Evolutionary conservation across 2,888 invertebrate species (phyloP), one percentile per base, ranked within the genome.

Genomic region (Orthosia gracilis): DNA sequence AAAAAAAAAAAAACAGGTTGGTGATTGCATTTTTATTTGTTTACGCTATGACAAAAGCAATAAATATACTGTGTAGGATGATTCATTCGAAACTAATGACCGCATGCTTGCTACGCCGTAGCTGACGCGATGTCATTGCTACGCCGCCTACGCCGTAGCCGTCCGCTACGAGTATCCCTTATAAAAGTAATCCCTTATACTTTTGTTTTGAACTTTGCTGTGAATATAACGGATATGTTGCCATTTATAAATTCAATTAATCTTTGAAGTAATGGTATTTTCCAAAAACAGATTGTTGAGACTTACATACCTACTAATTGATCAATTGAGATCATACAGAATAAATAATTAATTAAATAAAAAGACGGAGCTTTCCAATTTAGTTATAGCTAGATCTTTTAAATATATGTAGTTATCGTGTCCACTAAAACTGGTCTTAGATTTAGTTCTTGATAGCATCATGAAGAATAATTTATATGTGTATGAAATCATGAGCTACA

Each of bases 31-130:
- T 15, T 31, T 23, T 18, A 12, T 26, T 50, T 62, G n/a, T 13
- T 69, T 17, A n/a, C 12, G 12, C 2, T 55, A 17, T 21, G 17
- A 52, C 26, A 13, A 45, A 18, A 47, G 68, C 11, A 23, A 50
- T 49, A 49, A 40, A 12, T 40, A 59, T 47, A n/a, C 17, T 18
- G 12, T 26, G 23, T 47, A 1, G 21, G 45, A 50, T 49, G 26
- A 45, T 54, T 64, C 26, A 64, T 77, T 18, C n/a, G 1, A 54
- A 49, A 54, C 17, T 55, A 52, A 40, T 55, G 55, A 73, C 12
- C 15, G 17, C n/a, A 45, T 4, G n/a, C 40, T 65, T 65, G 75
- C 82, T 79, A 81, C 79, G 79, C 18, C 77, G 79, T 76, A 80
- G 82, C 67, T 15, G 31, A 23, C 9, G 18, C 26, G n/a, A 31